A percentile compares a stretch with the other conserved stretches of the same genome.
These are phyloP conservation scores for Solea senegalensis DNA, from an alignment of 2,113 vertebrate species.

Conservation along the genomic window DNA sequence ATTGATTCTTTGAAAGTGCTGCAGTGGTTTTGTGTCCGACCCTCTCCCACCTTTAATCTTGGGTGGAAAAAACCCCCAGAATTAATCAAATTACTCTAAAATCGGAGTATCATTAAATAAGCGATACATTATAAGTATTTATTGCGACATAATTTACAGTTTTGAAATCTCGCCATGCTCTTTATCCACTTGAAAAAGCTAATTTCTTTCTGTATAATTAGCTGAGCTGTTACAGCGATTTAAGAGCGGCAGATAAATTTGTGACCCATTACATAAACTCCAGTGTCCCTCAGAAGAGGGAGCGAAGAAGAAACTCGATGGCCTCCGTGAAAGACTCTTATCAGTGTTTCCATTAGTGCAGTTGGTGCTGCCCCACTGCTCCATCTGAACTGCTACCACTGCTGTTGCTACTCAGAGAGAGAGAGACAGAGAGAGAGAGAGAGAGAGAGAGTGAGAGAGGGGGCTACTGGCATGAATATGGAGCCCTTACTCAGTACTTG, in stretches of 20 bases:
- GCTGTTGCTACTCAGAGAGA: conserved; percentile 31
- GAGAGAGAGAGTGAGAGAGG: too few species aligned
- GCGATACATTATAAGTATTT: not conserved
- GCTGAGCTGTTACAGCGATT: conserved; percentile 38
- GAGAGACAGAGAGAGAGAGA: too few species aligned
- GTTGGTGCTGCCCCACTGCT: conserved; percentile 47
- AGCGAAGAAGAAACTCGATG: conserved; percentile 19
- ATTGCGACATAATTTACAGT: not conserved
- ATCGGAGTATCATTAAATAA: too few species aligned
- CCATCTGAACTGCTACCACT: conserved; percentile 39
- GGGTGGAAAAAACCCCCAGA: too few species aligned
- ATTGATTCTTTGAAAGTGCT: too few species aligned
- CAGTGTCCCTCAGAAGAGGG: conserved; percentile 37
- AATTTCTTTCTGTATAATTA: conserved; percentile 54
- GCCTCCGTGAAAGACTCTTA: conserved; percentile 61
- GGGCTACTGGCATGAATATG: conserved; percentile 9
- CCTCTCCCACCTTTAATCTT: too few species aligned
- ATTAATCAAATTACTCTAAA: too few species aligned
- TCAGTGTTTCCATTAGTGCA: conserved; percentile 60
- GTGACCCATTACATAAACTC: conserved; percentile 64
- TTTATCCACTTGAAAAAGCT: conserved; percentile 29
- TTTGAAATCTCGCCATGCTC: not conserved
- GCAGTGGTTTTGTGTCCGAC: too few species aligned
- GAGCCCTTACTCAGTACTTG: not conserved
- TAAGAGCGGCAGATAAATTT: conserved; percentile 30